Percentiles rank a stretch among this genome's conserved stretches.
These are phyloP conservation scores for Taphrorychus bicolor DNA, from an alignment of 2,888 invertebrate genomes.

Conservation along the genomic window DNA sequence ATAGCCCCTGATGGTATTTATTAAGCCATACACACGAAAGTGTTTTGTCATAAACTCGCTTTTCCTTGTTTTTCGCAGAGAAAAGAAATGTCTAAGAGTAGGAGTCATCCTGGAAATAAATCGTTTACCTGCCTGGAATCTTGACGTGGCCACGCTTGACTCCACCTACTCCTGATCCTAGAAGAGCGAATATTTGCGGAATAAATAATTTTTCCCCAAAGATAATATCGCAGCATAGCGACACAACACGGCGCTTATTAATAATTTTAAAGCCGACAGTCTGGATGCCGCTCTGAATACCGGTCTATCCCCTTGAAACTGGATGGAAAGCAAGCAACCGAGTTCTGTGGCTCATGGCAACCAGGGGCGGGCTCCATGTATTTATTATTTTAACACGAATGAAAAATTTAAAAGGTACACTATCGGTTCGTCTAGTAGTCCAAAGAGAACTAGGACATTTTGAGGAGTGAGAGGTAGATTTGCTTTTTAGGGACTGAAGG, in stretches of 20 bases:
- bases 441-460: too few species aligned
- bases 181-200: not conserved
- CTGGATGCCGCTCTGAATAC: conserved; percentile 19
- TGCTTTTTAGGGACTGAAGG: too few species aligned
- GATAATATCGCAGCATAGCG: conserved; percentile 7
- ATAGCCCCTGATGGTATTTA: too few species aligned
- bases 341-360: conserved; percentile 18
- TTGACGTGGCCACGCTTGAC: too few species aligned
- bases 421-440: too few species aligned
- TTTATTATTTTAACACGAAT: not conserved
- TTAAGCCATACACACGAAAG: too few species aligned
- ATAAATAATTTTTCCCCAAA: conserved; percentile 4
- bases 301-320: conserved; percentile 27
- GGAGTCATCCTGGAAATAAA: too few species aligned
- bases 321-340: conserved; percentile 29
- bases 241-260: conserved; percentile 28
- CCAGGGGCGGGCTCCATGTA: conserved; percentile 16
- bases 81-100: too few species aligned
- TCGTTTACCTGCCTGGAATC: too few species aligned
- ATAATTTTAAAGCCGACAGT: conserved; percentile 31
- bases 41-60: too few species aligned
- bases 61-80: too few species aligned
- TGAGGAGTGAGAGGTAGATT: too few species aligned
- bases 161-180: not conserved
- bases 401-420: not conserved